Base-by-base conservation (phyloP, 2,113 vertebrate species). In the Triplophysa tibetana region DNA sequence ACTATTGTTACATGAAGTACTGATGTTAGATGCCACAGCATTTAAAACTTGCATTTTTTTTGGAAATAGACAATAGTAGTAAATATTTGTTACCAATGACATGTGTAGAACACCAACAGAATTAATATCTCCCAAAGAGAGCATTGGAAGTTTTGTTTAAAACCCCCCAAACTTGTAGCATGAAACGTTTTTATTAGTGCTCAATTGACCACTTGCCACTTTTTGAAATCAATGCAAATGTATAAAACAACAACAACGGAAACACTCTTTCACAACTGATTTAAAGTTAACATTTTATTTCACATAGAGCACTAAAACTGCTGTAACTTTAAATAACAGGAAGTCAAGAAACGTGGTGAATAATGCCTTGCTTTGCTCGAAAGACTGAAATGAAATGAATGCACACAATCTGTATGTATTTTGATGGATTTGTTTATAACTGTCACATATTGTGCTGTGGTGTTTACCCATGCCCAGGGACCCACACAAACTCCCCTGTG, bases 401-500 rank as follows among this genome's bases (percentile, higher is more conserved):
- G 21, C 23, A 62, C 26, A 12, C 54, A 23, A 48, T 54, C 2
- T 77, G 73, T 75, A 4, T 45, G 10, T 67, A 26, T 50, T 77
- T 45, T 78, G 6, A 52, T 74, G 2, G 50, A 66, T 65, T 52
- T 33, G 21, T 77, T 61, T 24, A 74, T 84, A 79, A 62, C 29
- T 81, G 81, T n/a, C 70, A 52, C 72, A 38, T 83, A 73, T 76
- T 75, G 72, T 75, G 58, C 62, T 75, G 70, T 76, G 78, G 67
- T 79, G 83, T 81, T 66, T 62, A 70, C 80, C 77, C 81, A 73
- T 67, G 66, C 70, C 76, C 80, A 85, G 83, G 77, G 52, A 58
- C 80, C 66, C 78, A 78, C 83, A 84, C 85, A 83, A 83, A 85
- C 68, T 84, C 85, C 61, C 83, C 83, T 13, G 70, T 84, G 29